These are phyloP conservation scores for Drosophila asahinai DNA, from an alignment of 1,140 invertebrate genomes.

Conservation along the genomic window DNA sequence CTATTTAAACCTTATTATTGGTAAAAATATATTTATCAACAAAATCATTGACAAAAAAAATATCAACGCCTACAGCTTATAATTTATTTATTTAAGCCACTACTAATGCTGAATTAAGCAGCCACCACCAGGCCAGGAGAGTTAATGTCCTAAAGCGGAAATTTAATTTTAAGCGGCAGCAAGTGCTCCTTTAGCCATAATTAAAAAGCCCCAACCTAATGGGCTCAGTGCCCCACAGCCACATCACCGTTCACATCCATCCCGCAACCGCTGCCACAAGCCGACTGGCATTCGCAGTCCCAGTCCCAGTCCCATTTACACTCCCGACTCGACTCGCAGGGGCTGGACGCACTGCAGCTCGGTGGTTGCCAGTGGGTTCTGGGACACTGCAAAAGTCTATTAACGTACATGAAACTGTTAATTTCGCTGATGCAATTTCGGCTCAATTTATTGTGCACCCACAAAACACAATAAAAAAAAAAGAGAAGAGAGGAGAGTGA, in stretches of 20 bases:
- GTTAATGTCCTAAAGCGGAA: slow-evolving; percentile 18
- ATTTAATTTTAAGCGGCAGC: slow-evolving; percentile 55
- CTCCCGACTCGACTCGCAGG: background rate
- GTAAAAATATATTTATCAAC: background rate
- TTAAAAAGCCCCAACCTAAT: slow-evolving; percentile 60
- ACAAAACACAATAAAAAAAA: slow-evolving; percentile 60
- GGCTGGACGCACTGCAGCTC: slow-evolving; percentile 2
- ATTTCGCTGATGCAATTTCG: slow-evolving; percentile 81
- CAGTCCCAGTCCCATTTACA: slow-evolving; percentile 7
- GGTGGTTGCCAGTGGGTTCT: slow-evolving; percentile 10
- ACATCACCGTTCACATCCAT: background rate
- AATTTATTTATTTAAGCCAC: slow-evolving; percentile 11
- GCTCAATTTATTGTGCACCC: slow-evolving; percentile 83
- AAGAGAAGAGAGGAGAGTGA: slow-evolving; percentile 25
- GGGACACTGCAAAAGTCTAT: slow-evolving; percentile 73
- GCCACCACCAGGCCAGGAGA: background rate
- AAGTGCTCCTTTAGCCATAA: slow-evolving; percentile 49
- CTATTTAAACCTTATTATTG: background rate
- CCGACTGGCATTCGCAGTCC: background rate
- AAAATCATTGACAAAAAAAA: background rate
- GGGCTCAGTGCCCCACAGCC: slow-evolving; percentile 26
- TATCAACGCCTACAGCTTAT: slow-evolving; percentile 2
- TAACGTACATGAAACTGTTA: slow-evolving; percentile 82
- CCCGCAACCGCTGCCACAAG: slow-evolving; percentile 11
- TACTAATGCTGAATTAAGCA: slow-evolving; percentile 1